Evolutionary conservation across 2,113 vertebrate species (phyloP).

Genomic region (Albula goreensis): DNA sequence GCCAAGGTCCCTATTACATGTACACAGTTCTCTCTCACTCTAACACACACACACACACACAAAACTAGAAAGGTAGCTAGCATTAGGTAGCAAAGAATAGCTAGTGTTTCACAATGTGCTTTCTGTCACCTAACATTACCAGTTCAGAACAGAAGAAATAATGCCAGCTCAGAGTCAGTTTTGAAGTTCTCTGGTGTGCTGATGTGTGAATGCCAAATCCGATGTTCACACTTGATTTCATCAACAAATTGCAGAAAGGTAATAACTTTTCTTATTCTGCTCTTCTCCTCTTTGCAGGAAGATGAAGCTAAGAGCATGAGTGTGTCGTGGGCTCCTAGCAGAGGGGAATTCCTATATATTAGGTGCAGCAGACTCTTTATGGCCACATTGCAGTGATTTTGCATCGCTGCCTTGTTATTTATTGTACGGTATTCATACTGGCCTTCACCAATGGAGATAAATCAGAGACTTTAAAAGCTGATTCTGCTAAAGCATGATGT

Average conservation of each 20-base stretch:
- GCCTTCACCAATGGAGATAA: constrained; percentile 74
- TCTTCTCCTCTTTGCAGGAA: constrained; percentile 82
- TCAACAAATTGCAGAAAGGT: constrained; percentile 61
- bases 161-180: no score
- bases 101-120: no score
- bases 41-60: no score
- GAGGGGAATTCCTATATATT: constrained; percentile 71
- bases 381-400: constrained; percentile 71
- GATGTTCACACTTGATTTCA: no score
- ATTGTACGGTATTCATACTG: constrained; percentile 69
- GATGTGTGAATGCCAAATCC: no score
- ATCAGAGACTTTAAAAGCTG: constrained; percentile 77
- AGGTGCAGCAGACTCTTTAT: constrained; percentile 48
- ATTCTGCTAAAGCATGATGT: constrained; percentile 65
- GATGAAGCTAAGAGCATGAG: constrained; percentile 77
- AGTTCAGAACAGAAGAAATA: no score
- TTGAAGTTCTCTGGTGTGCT: no score
- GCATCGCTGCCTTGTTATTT: constrained; percentile 79
- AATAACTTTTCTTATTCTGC: constrained; percentile 83
- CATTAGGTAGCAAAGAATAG: no score
- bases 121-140: no score
- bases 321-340: constrained; percentile 78
- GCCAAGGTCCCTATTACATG: no score
- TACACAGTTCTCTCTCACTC: no score
- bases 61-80: no score